phyloP scores from a whole-genome alignment of 1,140 invertebrate species.

The Hydropsyche tenuis region DNA sequence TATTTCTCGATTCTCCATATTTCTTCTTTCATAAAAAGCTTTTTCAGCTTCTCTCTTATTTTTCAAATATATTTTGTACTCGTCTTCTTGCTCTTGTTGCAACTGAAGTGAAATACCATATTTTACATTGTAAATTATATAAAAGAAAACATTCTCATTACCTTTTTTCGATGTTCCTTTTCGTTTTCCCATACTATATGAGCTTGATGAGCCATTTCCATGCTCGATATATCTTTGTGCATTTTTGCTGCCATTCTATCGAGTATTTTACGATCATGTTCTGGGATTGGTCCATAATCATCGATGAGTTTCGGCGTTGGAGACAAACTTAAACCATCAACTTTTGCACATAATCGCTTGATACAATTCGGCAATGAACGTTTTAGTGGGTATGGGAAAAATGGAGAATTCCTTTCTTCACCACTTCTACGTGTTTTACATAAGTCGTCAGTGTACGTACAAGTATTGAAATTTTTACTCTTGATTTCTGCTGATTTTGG shows the following conservation, averaged over 20 bases:
- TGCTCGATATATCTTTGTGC: constrained; percentile 34
- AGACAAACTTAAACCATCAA: neutral
- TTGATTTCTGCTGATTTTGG: constrained; percentile 29
- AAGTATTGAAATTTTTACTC: neutral
- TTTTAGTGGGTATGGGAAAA: neutral
- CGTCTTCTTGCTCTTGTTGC: constrained; percentile 39
- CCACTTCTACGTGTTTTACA: neutral
- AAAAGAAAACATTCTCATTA: neutral
- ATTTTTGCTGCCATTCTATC: constrained; percentile 45
- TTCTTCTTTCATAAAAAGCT: constrained; percentile 33
- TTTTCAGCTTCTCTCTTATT: constrained; percentile 38
- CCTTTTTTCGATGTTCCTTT: constrained; percentile 36
- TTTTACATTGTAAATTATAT: no score
- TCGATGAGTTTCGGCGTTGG: neutral
- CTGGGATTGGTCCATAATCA: constrained; percentile 23
- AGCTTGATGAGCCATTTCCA: constrained; percentile 42
- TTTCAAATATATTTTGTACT: constrained; percentile 42
- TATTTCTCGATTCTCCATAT: constrained; percentile 30
- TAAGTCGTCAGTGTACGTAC: neutral
- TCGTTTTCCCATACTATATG: constrained; percentile 45
- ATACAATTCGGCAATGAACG: neutral
- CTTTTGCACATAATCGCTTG: neutral
- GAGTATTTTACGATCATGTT: constrained; percentile 46
- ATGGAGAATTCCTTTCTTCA: neutral
- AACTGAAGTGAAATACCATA: constrained; percentile 27